Conservation (phyloP, 2,113 vertebrate species). For the Sterrhoptilus dennistouni region DNA sequence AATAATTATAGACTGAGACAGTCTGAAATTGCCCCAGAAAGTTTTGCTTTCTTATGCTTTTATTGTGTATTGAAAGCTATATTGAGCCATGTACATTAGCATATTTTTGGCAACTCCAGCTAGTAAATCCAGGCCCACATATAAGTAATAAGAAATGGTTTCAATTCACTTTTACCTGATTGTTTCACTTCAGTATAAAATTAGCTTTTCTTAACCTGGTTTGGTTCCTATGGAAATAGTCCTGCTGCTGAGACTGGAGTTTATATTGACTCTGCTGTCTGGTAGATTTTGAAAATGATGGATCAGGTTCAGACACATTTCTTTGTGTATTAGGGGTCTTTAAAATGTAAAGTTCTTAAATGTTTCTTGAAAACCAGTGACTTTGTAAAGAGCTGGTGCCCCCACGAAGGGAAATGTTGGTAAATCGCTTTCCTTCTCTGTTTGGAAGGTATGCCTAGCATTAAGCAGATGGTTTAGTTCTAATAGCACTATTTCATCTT, state of each 20-base stretch:
- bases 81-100: not conserved
- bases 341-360: not conserved
- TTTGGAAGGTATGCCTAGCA: not conserved
- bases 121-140: not conserved
- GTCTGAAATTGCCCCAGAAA: not conserved
- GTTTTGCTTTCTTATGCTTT: not conserved
- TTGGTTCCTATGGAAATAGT: not conserved
- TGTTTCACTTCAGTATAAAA: not conserved
- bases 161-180: not conserved
- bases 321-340: not conserved
- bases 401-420: not conserved
- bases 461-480: not conserved
- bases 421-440: not conserved
- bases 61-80: not conserved
- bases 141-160: not conserved
- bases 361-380: not conserved
- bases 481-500: not conserved
- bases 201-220: not conserved
- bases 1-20: slow-evolving; percentile 1
- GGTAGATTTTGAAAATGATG: not conserved
- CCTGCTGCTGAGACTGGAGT: not conserved
- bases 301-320: not conserved
- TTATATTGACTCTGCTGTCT: not conserved
- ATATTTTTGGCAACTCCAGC: not conserved
- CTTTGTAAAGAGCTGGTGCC: not conserved